Conservation (phyloP, 2,113 vertebrate species). For the Riparia riparia region DNA sequence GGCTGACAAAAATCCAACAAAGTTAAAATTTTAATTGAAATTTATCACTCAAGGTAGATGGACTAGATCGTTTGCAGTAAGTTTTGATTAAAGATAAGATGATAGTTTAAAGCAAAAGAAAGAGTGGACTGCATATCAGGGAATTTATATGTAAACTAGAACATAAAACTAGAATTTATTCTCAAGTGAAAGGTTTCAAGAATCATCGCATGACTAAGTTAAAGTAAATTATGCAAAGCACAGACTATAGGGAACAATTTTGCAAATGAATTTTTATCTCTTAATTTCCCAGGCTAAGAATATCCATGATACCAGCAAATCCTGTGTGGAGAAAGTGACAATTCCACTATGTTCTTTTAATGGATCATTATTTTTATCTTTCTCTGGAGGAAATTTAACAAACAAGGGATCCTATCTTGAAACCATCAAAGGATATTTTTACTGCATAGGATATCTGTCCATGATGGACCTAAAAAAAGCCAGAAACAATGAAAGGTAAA, state of each 20-base stretch:
- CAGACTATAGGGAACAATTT: not conserved
- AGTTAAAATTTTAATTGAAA: not conserved
- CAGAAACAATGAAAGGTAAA: not conserved
- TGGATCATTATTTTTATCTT: not conserved
- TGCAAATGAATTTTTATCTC: not conserved
- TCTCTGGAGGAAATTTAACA: not conserved
- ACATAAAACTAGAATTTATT: not conserved
- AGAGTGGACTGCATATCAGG: not conserved
- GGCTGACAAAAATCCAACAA: not conserved
- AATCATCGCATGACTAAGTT: not conserved
- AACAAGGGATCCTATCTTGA: not conserved
- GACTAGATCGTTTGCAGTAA: not conserved
- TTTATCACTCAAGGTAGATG: not conserved
- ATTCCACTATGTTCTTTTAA: not conserved
- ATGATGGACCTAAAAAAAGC: not conserved
- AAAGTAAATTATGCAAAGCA: constrained; percentile 26
- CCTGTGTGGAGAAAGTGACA: not conserved
- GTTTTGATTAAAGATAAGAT: not conserved
- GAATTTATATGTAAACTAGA: not conserved
- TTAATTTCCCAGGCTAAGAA: not conserved
- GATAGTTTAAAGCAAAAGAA: not conserved
- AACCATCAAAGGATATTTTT: not conserved
- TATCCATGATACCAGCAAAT: not conserved
- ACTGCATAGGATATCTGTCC: not conserved
- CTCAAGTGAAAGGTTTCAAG: not conserved